Evolutionary conservation across 2,888 invertebrate genomes (phyloP), one percentile per base, ranked within the genome.

Genomic region (Thyatira batis): DNA sequence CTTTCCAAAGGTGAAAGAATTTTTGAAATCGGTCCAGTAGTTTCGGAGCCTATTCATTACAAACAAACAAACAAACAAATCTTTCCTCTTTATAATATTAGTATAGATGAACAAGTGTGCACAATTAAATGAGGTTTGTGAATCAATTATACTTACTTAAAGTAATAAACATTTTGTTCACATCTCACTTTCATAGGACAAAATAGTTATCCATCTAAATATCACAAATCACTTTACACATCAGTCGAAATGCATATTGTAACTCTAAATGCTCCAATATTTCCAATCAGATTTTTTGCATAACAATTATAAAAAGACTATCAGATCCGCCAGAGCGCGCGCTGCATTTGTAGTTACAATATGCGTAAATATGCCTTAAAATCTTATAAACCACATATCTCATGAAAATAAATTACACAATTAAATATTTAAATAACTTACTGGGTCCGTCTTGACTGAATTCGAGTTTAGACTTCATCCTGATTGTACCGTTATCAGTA

Each of bases 191-290:
- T 68, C 56, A 67, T 57, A 57, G 64, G 58, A 59, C 54, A 69
- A 61, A 66, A 67, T 71, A 65, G 64, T 76, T 65, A 76, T 62
- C 73, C 72, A 66, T 66, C 82, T 84, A 82, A 82, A 78, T 89
- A 89, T 88, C 89, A 89, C 89, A 89, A 80, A 74, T 82, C 76
- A 76, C 78, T 78, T 67, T 79, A 77, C 82, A 83, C 84, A 81
- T 88, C 89, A 89, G 88, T 89, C 87, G 61, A 67, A 39, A 69
- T 69, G 71, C 78, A 80, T 73, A 77, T 75, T 80, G 70, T 73
- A 74, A 72, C 55, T 17, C 10, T 27, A 48, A 48, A 67, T 61
- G 66, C 57, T 49, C 61, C 58, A 54, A 52, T 45, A 57, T 48
- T 33, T 33, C 49, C 43, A 50, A 21, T 52, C 27, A 33, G 33